phyloP scores from a whole-genome alignment of 2,113 vertebrate species.

The Syngnathoides biaculeatus region DNA sequence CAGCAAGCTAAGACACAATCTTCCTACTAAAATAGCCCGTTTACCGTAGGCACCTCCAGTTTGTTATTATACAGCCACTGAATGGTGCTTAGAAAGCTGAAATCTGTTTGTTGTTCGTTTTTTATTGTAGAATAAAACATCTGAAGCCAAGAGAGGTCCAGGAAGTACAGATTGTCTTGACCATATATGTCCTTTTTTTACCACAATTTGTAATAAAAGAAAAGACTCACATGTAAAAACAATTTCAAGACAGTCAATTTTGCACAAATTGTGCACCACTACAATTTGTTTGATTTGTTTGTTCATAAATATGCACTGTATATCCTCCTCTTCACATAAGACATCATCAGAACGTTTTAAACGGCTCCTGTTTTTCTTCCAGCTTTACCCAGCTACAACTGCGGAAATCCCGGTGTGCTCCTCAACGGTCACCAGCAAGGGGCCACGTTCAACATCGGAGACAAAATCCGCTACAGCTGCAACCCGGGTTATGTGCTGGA shows the following conservation, averaged over 20 bases:
- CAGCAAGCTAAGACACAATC: constrained; percentile 2
- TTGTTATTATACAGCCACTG: neutral
- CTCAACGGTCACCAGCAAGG: constrained; percentile 92
- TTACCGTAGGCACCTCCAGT: neutral
- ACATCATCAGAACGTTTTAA: neutral
- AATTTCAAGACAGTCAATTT: neutral
- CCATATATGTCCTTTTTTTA: constrained; percentile 18
- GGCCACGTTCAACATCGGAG: constrained; percentile 88
- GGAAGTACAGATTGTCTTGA: constrained; percentile 22
- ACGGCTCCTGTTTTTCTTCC: constrained; percentile 22
- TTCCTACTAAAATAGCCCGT: neutral
- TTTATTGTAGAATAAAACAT: neutral
- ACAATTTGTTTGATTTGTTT: neutral
- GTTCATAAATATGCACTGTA: neutral
- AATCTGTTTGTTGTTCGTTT: neutral
- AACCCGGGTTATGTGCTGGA: constrained; percentile 88
- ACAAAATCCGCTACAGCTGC: constrained; percentile 97
- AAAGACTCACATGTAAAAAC: constrained; percentile 18
- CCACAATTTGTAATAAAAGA: constrained; percentile 37
- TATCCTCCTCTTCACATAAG: neutral
- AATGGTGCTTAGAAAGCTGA: neutral
- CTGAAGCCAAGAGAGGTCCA: neutral
- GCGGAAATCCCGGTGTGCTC: constrained; percentile 91
- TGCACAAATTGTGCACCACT: neutral
- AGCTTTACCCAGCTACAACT: constrained; percentile 95